Conservation (phyloP, 1,140 invertebrate genomes). For the Globodera rostochiensis region DNA sequence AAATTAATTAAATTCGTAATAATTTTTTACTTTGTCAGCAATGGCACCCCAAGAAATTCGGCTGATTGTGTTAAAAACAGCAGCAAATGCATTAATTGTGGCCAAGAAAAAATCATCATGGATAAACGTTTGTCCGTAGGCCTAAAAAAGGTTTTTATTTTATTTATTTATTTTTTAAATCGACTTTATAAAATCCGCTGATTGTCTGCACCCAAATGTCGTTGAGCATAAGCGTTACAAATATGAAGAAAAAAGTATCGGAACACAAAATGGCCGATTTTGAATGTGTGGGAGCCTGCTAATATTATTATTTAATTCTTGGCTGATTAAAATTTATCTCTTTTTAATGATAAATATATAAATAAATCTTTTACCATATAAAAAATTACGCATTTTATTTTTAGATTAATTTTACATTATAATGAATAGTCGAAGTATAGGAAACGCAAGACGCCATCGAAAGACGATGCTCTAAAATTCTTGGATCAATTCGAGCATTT, state of each 20-base stretch:
- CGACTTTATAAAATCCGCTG: slow-evolving; percentile 48
- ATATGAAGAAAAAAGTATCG: slow-evolving; percentile 36
- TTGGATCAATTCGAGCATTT: not conserved
- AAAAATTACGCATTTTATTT: too few species aligned
- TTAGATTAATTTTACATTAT: not conserved
- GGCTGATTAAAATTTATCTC: too few species aligned
- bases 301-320: not conserved
- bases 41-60: slow-evolving; percentile 52
- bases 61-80: slow-evolving; percentile 51
- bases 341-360: too few species aligned
- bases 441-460: slow-evolving; percentile 11
- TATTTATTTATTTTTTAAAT: slow-evolving; percentile 35
- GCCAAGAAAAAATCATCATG: slow-evolving; percentile 54
- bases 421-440: not conserved
- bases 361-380: too few species aligned
- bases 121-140: slow-evolving; percentile 57
- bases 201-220: slow-evolving; percentile 47
- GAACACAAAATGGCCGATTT: slow-evolving; percentile 18
- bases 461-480: not conserved
- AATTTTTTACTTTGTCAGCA: slow-evolving; percentile 44
- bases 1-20: too few species aligned
- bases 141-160: slow-evolving; percentile 25
- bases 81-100: slow-evolving; percentile 56
- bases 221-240: slow-evolving; percentile 43
- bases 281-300: slow-evolving; percentile 16